These are phyloP conservation scores for Coluber constrictor DNA, from an alignment of 2,797 vertebrate species.

Conservation along the genomic window DNA sequence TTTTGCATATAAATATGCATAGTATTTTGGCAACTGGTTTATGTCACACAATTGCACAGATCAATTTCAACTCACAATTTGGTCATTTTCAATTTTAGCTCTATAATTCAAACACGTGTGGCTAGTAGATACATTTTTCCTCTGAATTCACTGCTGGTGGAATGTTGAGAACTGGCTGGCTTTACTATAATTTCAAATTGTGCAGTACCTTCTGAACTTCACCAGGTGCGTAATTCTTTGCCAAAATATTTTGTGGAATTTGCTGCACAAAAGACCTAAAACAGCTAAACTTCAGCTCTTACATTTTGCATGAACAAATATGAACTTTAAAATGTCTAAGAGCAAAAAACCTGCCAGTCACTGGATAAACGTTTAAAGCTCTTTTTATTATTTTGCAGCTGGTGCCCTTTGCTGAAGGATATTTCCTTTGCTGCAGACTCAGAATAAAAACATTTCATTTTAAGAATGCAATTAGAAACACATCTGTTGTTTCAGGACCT, in stretches of 20 bases:
- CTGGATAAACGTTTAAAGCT: conserved; percentile 60
- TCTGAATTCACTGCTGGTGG: background rate
- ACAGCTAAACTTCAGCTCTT: conserved; percentile 42
- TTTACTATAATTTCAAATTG: conserved; percentile 1
- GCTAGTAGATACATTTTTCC: background rate
- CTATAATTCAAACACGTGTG: background rate
- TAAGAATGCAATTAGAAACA: conserved; percentile 64
- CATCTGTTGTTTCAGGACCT: conserved; percentile 59
- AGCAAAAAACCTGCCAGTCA: conserved; percentile 44
- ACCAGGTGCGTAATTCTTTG: background rate
- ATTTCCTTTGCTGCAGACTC: conserved; percentile 47
- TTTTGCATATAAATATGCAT: background rate
- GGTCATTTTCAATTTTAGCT: background rate
- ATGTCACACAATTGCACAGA: background rate
- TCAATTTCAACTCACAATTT: background rate
- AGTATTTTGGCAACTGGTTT: background rate
- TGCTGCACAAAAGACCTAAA: conserved; percentile 23
- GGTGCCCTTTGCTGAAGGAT: conserved; percentile 62
- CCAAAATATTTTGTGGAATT: conserved; percentile 36
- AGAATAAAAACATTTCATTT: conserved; percentile 59
- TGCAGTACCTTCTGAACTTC: background rate
- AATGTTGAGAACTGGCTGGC: background rate
- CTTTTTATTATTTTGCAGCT: conserved; percentile 63
- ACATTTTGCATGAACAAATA: conserved; percentile 55
- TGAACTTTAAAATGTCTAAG: conserved; percentile 52